Evolutionary conservation across 2,113 vertebrate genomes (phyloP).

Genomic region (Percina caprodes): DNA sequence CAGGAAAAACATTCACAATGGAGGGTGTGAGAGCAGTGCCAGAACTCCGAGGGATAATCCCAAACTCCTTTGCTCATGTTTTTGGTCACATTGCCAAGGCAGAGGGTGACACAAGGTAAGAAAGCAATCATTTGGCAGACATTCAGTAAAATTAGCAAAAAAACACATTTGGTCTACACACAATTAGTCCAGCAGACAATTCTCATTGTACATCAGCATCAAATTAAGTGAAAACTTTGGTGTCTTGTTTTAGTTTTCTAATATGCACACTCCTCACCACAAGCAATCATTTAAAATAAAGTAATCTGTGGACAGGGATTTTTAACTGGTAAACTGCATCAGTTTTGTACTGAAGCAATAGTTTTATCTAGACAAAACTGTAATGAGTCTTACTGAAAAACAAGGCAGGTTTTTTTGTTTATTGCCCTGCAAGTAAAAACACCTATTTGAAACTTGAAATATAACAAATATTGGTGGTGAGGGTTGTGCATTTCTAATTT

Average conservation of each 20-base stretch:
- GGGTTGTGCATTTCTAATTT: not conserved
- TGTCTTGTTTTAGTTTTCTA: not conserved
- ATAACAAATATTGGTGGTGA: not conserved
- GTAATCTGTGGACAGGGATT: not conserved
- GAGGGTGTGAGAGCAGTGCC: slow-evolving; percentile 97
- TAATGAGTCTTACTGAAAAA: not conserved
- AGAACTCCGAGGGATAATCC: slow-evolving; percentile 97
- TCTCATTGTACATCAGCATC: not conserved
- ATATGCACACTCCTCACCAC: not conserved
- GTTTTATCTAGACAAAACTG: not conserved
- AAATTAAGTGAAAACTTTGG: not conserved
- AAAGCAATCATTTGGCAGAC: not conserved
- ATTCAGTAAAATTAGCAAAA: not conserved
- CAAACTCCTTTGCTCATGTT: slow-evolving; percentile 98
- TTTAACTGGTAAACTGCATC: not conserved
- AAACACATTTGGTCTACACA: too few species aligned
- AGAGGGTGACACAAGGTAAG: slow-evolving; percentile 96
- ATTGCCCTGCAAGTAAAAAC: not conserved
- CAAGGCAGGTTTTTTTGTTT: not conserved
- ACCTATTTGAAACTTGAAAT: not conserved
- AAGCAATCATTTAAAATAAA: not conserved
- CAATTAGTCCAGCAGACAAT: not conserved
- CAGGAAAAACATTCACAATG: slow-evolving; percentile 99
- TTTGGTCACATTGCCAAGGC: slow-evolving; percentile 99
- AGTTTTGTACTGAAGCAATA: not conserved